Evolutionary conservation across 2,113 vertebrate genomes (phyloP).

Genomic region (Bubo scandiacus): DNA sequence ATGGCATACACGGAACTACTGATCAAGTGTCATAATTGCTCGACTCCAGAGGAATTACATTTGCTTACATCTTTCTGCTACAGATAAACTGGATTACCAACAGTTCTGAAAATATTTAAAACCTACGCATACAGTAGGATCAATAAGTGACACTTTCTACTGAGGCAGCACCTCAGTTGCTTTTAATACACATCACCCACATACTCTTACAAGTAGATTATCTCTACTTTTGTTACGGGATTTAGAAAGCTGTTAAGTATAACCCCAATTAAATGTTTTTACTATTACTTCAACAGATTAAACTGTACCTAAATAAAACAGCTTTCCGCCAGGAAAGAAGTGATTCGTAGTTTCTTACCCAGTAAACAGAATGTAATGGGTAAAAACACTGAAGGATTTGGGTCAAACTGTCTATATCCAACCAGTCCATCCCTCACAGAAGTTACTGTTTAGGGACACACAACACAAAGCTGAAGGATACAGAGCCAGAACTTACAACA

Average conservation of each 20-base stretch:
- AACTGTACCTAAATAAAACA: constrained; percentile 37
- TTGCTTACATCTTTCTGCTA: constrained; percentile 71
- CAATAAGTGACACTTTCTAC: neutral
- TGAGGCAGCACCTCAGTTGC: neutral
- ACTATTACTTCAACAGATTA: constrained; percentile 28
- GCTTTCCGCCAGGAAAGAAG: neutral
- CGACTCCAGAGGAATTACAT: constrained; percentile 71
- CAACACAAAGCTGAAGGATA: neutral
- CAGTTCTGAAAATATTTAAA: constrained; percentile 74
- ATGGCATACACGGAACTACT: constrained; percentile 61
- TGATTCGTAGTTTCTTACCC: neutral
- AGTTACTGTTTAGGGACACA: neutral
- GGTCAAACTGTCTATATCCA: neutral
- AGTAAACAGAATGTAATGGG: neutral
- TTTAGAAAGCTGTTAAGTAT: neutral
- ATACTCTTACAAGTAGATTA: neutral
- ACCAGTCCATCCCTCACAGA: neutral
- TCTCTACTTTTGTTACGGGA: neutral
- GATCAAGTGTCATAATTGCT: constrained; percentile 66
- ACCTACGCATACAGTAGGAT: neutral
- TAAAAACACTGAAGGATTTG: neutral
- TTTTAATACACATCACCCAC: neutral
- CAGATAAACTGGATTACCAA: constrained; percentile 69
- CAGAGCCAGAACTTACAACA: neutral
- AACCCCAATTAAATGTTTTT: constrained; percentile 40